Evolutionary conservation across 2,888 invertebrate genomes (phyloP).

Genomic region (Meliscaeva auricollis): DNA sequence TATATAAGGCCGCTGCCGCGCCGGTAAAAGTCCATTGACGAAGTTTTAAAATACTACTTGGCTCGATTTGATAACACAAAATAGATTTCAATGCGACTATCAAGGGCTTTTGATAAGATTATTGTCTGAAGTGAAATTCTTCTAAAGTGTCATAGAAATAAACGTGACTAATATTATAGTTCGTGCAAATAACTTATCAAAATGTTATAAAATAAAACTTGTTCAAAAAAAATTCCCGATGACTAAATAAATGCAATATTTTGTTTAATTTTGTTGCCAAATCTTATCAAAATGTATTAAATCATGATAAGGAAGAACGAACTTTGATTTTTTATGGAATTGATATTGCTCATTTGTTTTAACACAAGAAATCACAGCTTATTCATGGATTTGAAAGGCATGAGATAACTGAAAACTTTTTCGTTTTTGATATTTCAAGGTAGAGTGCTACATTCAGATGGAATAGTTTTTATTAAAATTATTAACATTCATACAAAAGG

Average conservation of each 20-base stretch:
- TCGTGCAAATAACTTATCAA: not conserved
- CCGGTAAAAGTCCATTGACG: not conserved
- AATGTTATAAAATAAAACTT: not conserved
- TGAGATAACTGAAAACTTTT: too few relatives aligned
- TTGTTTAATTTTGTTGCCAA: not conserved
- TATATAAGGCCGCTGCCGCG: too few relatives aligned
- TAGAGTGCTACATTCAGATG: too few relatives aligned
- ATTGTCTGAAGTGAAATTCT: slow-evolving; percentile 11
- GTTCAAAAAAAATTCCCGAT: not conserved
- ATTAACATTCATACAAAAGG: too few relatives aligned
- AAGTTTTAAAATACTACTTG: not conserved
- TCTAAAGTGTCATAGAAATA: not conserved
- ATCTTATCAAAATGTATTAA: slow-evolving; percentile 3
- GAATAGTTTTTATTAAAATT: too few relatives aligned
- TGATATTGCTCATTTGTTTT: slow-evolving; percentile 5
- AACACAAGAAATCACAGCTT: too few relatives aligned
- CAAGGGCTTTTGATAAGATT: slow-evolving; percentile 3
- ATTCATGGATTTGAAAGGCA: too few relatives aligned
- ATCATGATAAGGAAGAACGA: not conserved
- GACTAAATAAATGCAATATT: not conserved
- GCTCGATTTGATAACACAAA: not conserved
- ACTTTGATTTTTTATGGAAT: not conserved
- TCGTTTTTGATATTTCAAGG: too few relatives aligned
- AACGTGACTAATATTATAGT: not conserved
- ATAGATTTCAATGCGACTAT: not conserved